phyloP scores from a whole-genome alignment of 1,140 invertebrate genomes.

The Pteromalus puparum region DNA sequence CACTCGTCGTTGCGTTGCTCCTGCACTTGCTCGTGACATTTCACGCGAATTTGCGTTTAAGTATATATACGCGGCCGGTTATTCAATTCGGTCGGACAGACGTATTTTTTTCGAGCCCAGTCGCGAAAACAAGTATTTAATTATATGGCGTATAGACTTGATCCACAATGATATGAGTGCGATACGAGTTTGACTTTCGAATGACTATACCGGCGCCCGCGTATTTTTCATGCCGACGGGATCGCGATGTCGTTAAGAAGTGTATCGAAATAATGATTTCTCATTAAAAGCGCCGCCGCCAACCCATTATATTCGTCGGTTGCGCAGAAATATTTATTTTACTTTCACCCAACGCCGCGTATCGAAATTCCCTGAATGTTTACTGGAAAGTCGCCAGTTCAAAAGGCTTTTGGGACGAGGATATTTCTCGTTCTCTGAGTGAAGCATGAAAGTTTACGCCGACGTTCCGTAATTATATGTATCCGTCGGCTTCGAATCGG shows the following conservation, averaged over 20 bases:
- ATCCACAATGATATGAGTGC: not conserved
- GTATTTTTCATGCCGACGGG: too few relatives aligned
- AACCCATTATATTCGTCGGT: too few relatives aligned
- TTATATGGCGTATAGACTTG: not conserved
- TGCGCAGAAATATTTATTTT: not conserved
- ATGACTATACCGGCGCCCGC: not conserved
- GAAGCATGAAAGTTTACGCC: too few relatives aligned
- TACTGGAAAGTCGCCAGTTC: too few relatives aligned
- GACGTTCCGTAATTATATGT: not conserved
- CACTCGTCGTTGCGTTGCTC: not conserved
- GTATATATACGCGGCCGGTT: not conserved
- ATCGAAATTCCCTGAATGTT: too few relatives aligned
- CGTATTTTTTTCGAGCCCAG: conserved; percentile 20
- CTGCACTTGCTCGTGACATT: too few relatives aligned
- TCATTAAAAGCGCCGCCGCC: too few relatives aligned
- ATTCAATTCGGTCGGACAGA: not conserved
- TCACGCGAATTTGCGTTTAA: too few relatives aligned
- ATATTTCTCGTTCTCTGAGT: too few relatives aligned
- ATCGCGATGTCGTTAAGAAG: too few relatives aligned
- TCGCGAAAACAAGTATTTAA: conserved; percentile 31
- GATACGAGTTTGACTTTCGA: conserved; percentile 18
- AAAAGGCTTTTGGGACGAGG: too few relatives aligned
- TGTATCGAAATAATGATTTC: too few relatives aligned
- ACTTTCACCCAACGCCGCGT: not conserved
- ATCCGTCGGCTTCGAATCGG: not conserved